Evolutionary conservation across 2,113 vertebrate species (phyloP), one percentile per base, ranked within the genome.

Genomic region (Oostethus manadensis): DNA sequence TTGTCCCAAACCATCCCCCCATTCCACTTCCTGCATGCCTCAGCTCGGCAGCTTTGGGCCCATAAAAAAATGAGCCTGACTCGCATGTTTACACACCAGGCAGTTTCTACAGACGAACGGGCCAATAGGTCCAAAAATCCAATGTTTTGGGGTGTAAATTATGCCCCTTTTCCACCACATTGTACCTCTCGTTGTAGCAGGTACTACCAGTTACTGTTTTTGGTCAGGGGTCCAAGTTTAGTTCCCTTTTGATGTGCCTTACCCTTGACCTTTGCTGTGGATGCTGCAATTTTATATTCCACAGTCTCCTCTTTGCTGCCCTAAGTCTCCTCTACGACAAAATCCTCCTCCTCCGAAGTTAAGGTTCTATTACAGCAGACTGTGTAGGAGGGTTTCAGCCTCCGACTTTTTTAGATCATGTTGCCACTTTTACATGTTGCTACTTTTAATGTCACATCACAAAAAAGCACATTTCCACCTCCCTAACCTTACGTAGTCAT

Each of bases 311-410:
- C n/a, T 15, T 18, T 18, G 6, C n/a, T 46, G n/a, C 45, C n/a
- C n/a, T 47, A n/a, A 47, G n/a, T 47, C 46, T 48, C 18, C 18
- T 22, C 9, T 21, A 4, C 11, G 10, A 48, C 13, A 48, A 48
- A 48, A 2, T 14, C 38, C 18, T 57, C 21, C 55, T 23, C 10
- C 14, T 57, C 29, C 18, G 64, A 2, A 3, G 45, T 66, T 51
- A 63, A 59, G 45, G 44, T 50, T 73, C 62, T 64, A 51, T 21
- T 65, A n/a, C 38, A 58, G 71, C 61, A 57, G 51, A 58, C 60
- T 53, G 59, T 68, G 79, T 74, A 46, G 76, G 78, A 77, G 68
- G 68, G 43, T 29, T 64, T 58, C 48, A 6, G 9, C 4, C 73
- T 83, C n/a, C n/a, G n/a, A n/a, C n/a, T n/a, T n/a, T n/a, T n/a